Percentiles rank a stretch among this genome's conserved stretches.
Conservation (phyloP, 2,888 invertebrate genomes). For the Heterodera filipjevi region DNA sequence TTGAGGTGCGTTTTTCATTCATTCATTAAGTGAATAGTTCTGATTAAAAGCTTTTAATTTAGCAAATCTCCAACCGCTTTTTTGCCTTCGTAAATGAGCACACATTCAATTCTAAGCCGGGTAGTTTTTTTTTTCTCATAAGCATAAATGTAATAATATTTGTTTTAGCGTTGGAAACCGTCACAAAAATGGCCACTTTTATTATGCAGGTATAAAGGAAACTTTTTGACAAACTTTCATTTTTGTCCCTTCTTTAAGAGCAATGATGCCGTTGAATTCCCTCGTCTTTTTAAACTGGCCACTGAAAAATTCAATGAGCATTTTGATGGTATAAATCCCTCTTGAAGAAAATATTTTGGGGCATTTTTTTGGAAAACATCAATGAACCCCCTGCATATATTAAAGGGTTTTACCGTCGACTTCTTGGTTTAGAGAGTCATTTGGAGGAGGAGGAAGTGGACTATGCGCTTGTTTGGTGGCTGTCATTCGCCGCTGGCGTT, state of each 20-base stretch:
- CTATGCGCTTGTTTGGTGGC: slow-evolving; percentile 58
- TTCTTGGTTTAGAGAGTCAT: no score
- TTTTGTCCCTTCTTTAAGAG: slow-evolving; percentile 26
- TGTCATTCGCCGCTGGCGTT: slow-evolving; percentile 67
- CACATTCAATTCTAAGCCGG: slow-evolving; percentile 63
- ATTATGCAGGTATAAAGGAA: slow-evolving; percentile 17
- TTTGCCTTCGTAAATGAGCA: slow-evolving; percentile 75
- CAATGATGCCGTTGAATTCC: slow-evolving; percentile 53
- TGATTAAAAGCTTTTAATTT: slow-evolving; percentile 48
- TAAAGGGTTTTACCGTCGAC: no score
- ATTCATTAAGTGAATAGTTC: no score
- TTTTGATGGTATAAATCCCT: slow-evolving; percentile 29
- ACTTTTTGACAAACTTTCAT: no score
- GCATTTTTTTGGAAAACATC: no score
- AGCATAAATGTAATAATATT: neutral
- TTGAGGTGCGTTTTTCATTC: slow-evolving; percentile 1
- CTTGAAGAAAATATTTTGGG: slow-evolving; percentile 33
- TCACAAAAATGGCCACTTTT: slow-evolving; percentile 30
- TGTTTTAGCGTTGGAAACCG: slow-evolving; percentile 36
- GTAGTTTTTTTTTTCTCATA: neutral
- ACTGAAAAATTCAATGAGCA: slow-evolving; percentile 42
- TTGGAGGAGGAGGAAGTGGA: slow-evolving; percentile 57
- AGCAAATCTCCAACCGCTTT: slow-evolving; percentile 78
- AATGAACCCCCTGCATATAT: no score
- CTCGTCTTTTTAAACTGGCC: slow-evolving; percentile 54